Conservation (phyloP, 2,888 invertebrate species). For the Caenorhabditis doughertyi region DNA sequence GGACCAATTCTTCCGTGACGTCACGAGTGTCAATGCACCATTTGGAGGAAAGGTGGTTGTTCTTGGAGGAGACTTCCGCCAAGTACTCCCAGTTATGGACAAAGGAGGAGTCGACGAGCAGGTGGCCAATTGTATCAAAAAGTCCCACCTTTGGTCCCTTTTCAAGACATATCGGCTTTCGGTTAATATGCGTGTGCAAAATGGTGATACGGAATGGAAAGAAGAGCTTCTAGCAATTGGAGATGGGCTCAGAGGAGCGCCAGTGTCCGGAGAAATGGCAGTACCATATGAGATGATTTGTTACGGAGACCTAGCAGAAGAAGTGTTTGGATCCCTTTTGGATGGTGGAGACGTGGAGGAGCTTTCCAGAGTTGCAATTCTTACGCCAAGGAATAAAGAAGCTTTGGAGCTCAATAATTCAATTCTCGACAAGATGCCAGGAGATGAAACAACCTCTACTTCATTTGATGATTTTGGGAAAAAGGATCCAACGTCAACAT, state of each 20-base stretch:
- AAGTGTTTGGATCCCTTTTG: slow-evolving; percentile 19
- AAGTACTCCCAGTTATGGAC: too few relatives aligned
- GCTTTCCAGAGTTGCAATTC: slow-evolving; percentile 3
- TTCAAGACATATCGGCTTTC: background rate
- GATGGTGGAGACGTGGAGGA: background rate
- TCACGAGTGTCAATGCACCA: too few relatives aligned
- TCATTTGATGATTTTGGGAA: background rate
- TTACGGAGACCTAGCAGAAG: background rate
- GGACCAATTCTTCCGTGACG: too few relatives aligned
- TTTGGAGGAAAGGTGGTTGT: too few relatives aligned
- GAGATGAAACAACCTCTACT: background rate
- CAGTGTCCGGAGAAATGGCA: background rate
- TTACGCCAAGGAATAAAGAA: slow-evolving; percentile 27
- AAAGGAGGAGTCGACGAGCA: too few relatives aligned
- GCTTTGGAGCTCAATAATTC: background rate
- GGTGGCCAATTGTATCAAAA: background rate
- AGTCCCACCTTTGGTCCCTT: background rate
- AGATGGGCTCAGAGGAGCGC: background rate
- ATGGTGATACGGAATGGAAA: background rate
- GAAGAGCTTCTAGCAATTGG: slow-evolving; percentile 3
- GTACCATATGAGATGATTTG: background rate
- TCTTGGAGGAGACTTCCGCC: too few relatives aligned
- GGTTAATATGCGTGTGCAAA: background rate
- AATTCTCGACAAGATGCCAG: slow-evolving; percentile 4
- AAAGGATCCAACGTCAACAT: background rate